Percentiles rank a stretch among this genome's conserved stretches.
Evolutionary conservation across 2,888 invertebrate genomes (phyloP).

Genomic region (Andrena trimmerana): DNA sequence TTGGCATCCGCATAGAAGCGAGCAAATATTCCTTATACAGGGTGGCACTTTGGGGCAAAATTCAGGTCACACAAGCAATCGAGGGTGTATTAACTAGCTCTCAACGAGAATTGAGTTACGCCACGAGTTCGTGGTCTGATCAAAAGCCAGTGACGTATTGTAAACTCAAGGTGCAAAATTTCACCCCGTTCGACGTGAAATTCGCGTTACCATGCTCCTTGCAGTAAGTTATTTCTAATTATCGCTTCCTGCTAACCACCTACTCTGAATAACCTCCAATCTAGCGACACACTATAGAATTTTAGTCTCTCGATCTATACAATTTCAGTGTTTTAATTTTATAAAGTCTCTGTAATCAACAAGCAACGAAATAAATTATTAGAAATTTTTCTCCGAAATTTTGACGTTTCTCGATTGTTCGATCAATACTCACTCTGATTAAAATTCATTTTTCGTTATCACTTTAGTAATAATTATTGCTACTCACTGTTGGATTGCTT

Average conservation of each 20-base stretch:
- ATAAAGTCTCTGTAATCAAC: too few species aligned
- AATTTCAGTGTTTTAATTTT: too few species aligned
- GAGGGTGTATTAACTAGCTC: slow-evolving; percentile 70
- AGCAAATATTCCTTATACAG: slow-evolving; percentile 62
- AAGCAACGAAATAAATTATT: too few species aligned
- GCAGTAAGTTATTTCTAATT: background rate
- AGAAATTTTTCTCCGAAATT: too few species aligned
- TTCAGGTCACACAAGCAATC: slow-evolving; percentile 69
- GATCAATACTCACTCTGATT: background rate
- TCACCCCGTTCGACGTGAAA: slow-evolving; percentile 27
- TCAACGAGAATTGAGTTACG: slow-evolving; percentile 71
- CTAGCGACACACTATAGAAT: too few species aligned
- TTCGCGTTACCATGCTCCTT: slow-evolving; percentile 19
- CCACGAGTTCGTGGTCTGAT: slow-evolving; percentile 60
- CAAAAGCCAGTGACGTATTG: slow-evolving; percentile 66
- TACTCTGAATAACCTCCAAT: too few species aligned
- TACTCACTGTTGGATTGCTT: background rate
- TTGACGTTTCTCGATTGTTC: background rate
- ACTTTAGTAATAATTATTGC: too few species aligned
- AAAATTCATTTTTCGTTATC: too few species aligned
- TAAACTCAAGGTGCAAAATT: slow-evolving; percentile 63
- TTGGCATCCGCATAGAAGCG: slow-evolving; percentile 57
- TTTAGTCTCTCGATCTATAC: too few species aligned
- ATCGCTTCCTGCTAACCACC: background rate
- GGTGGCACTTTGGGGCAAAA: slow-evolving; percentile 63